phyloP scores from a whole-genome alignment of 2,113 vertebrate species.

The Brevimyrus niger region DNA sequence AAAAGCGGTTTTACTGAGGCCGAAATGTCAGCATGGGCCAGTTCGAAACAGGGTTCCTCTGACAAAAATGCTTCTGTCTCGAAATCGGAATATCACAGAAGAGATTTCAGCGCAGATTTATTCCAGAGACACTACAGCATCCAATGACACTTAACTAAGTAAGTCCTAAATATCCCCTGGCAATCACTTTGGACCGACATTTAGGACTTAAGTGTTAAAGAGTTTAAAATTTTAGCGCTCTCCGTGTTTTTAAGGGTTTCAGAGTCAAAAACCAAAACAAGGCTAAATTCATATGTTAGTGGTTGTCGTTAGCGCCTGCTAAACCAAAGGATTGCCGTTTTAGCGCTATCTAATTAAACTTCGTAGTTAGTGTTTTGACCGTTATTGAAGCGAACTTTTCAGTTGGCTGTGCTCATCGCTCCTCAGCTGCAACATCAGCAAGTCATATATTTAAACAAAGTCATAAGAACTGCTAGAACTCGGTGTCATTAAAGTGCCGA shows the following conservation, averaged over 20 bases:
- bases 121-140: not conserved
- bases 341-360: not conserved
- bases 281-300: not conserved
- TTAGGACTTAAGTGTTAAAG: not conserved
- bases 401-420: not conserved
- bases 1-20: no score
- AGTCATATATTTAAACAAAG: not conserved
- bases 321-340: not conserved
- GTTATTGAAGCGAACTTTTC: not conserved
- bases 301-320: not conserved
- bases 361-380: not conserved
- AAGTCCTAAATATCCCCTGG: not conserved
- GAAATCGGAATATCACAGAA: not conserved
- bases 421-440: not conserved
- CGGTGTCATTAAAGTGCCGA: not conserved
- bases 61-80: no score
- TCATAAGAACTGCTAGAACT: not conserved
- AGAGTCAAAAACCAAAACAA: not conserved
- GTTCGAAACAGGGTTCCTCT: no score
- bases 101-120: not conserved
- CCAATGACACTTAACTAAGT: not conserved
- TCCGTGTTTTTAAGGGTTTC: not conserved
- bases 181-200: not conserved
- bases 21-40: no score
- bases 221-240: no score